phyloP scores from a whole-genome alignment of 2,888 invertebrate genomes.

The Drosophila incognita region DNA sequence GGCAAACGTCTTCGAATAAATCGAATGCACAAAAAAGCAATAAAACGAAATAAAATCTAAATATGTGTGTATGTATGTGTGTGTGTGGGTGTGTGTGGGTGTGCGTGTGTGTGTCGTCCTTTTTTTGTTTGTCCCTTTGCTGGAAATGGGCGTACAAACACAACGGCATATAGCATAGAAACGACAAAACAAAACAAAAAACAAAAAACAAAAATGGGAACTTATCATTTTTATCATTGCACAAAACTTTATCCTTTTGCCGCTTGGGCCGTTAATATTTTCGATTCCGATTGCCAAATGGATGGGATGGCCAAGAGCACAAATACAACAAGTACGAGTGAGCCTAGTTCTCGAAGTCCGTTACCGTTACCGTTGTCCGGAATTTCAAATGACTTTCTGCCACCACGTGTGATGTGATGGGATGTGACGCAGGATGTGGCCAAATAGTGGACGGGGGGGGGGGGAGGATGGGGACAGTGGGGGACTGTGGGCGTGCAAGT shows the following conservation, averaged over 20 bases:
- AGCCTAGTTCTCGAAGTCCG: slow-evolving; percentile 43
- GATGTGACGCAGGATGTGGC: not conserved
- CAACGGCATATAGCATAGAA: not conserved
- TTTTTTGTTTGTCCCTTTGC: slow-evolving; percentile 51
- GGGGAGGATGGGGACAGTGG: fast-evolving
- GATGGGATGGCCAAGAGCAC: slow-evolving; percentile 37
- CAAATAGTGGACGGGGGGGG: not conserved
- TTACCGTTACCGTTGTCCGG: slow-evolving; percentile 58
- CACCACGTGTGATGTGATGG: slow-evolving; percentile 22
- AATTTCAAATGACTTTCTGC: slow-evolving; percentile 80
- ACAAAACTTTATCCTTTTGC: slow-evolving; percentile 79
- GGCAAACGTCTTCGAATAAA: slow-evolving; percentile 77
- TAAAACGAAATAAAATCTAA: slow-evolving; percentile 82
- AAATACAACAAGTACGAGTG: slow-evolving; percentile 19
- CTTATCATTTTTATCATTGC: slow-evolving; percentile 81
- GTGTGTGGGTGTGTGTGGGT: not conserved
- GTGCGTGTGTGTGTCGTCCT: slow-evolving; percentile 56
- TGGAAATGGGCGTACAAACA: slow-evolving; percentile 29
- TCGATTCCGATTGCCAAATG: slow-evolving; percentile 68
- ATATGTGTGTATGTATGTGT: slow-evolving; percentile 50
- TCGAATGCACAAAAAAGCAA: slow-evolving; percentile 82
- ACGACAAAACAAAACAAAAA: slow-evolving; percentile 24
- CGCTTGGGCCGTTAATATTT: slow-evolving; percentile 76
- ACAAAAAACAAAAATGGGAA: slow-evolving; percentile 41
- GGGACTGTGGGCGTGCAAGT: slow-evolving; percentile 26